Evolutionary conservation across 1,140 invertebrate species (phyloP).

Genomic region (Druon quercuslanigerum): DNA sequence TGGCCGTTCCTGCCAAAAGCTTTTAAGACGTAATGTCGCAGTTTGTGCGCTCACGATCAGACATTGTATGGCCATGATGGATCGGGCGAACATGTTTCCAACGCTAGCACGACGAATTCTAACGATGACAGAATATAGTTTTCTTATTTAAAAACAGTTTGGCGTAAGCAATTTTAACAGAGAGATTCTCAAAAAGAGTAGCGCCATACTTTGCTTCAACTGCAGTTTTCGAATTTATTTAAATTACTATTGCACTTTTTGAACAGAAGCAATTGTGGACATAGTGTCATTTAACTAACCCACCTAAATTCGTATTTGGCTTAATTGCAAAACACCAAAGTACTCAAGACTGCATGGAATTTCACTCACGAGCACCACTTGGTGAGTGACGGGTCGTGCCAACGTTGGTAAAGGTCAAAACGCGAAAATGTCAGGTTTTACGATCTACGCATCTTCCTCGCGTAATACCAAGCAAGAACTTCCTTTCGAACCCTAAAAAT

Average conservation of each 20-base stretch:
- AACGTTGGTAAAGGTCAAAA: too few relatives aligned
- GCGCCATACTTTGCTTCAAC: not conserved
- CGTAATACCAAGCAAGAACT: too few relatives aligned
- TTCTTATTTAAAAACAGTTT: not conserved
- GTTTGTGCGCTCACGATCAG: constrained; percentile 47
- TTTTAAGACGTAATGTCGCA: constrained; percentile 51
- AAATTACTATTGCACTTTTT: not conserved
- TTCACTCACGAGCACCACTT: too few relatives aligned
- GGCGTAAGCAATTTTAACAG: not conserved
- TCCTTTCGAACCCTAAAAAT: too few relatives aligned
- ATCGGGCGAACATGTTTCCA: constrained; percentile 45
- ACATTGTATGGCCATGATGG: constrained; percentile 49
- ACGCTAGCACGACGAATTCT: constrained; percentile 39
- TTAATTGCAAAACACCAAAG: too few relatives aligned
- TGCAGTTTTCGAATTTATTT: not conserved
- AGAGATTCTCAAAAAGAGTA: not conserved
- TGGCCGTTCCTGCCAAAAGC: constrained; percentile 53
- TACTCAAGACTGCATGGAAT: too few relatives aligned
- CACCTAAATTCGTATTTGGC: too few relatives aligned
- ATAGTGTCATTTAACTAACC: too few relatives aligned
- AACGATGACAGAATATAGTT: not conserved
- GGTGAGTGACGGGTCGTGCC: too few relatives aligned
- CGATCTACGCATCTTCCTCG: too few relatives aligned
- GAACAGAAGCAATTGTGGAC: too few relatives aligned
- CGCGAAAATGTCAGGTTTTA: too few relatives aligned